These are phyloP conservation scores for Tenthredo livida DNA, from an alignment of 2,888 invertebrate species.

Conservation along the genomic window DNA sequence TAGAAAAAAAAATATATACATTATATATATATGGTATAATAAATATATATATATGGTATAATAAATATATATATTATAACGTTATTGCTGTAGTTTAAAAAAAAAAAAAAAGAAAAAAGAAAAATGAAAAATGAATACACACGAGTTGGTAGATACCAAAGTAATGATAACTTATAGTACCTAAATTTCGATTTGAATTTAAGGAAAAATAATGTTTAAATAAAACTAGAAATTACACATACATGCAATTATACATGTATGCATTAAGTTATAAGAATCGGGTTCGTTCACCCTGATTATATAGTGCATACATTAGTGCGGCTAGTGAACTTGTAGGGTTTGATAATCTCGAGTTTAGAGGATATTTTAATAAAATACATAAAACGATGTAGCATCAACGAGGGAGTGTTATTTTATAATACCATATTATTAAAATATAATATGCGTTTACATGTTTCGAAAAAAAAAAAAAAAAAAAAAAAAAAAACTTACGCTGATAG, in stretches of 20 bases:
- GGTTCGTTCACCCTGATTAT: conserved; percentile 11
- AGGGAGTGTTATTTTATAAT: not conserved
- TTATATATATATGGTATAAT: conserved; percentile 47
- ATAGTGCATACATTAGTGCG: not conserved
- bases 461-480: not conserved
- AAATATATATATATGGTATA: not conserved
- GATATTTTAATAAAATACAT: conserved; percentile 4
- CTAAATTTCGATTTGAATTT: not conserved
- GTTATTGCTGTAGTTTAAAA: conserved; percentile 35
- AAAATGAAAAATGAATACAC: not conserved
- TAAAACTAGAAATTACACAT: not conserved
- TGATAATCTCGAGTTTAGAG: conserved; percentile 9
- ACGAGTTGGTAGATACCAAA: conserved; percentile 12
- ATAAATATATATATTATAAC: conserved; percentile 52
- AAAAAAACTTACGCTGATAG: not conserved
- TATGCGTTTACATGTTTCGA: not conserved
- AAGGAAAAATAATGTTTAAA: conserved; percentile 51
- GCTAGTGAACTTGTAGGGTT: conserved; percentile 27
- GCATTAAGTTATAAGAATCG: not conserved
- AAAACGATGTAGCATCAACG: not conserved
- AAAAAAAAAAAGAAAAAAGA: not conserved
- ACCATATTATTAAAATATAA: not conserved
- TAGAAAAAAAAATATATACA: not conserved
- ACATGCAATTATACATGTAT: not conserved
- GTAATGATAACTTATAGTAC: not conserved